These are phyloP conservation scores for Seladonia tumulorum DNA, from an alignment of 2,888 invertebrate genomes.

Conservation along the genomic window DNA sequence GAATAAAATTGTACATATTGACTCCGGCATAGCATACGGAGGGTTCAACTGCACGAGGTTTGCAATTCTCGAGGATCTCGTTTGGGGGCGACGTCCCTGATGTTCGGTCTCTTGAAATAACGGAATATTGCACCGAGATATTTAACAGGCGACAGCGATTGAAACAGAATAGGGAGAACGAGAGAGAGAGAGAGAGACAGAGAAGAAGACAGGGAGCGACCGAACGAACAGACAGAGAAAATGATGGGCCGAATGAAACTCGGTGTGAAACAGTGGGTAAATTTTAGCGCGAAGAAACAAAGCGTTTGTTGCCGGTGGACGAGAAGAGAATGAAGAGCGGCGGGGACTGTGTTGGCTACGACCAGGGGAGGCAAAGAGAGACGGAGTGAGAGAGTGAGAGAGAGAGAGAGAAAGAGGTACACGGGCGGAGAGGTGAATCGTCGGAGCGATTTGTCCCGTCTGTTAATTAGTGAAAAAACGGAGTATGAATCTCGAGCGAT, in stretches of 20 bases:
- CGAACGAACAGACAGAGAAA: conserved; percentile 38
- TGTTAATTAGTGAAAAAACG: conserved; percentile 85
- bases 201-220: neutral
- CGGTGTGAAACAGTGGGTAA: conserved; percentile 60
- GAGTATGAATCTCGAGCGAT: conserved; percentile 85
- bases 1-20: no score
- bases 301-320: conserved; percentile 63
- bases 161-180: neutral
- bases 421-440: conserved; percentile 74
- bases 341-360: conserved; percentile 55
- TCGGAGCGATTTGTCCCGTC: conserved; percentile 84
- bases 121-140: conserved; percentile 42
- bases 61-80: neutral
- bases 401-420: neutral
- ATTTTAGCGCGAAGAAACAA: conserved; percentile 70
- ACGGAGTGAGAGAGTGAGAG: neutral
- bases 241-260: conserved; percentile 58
- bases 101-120: conserved; percentile 25
- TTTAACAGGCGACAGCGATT: conserved; percentile 32
- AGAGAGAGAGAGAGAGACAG: neutral
- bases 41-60: neutral
- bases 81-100: neutral
- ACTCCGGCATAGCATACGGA: no score
- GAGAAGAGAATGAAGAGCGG: conserved; percentile 72
- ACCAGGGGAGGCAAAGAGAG: conserved; percentile 50